These are phyloP conservation scores for Bujurquina vittata DNA, from an alignment of 2,113 vertebrate genomes.

Conservation along the genomic window DNA sequence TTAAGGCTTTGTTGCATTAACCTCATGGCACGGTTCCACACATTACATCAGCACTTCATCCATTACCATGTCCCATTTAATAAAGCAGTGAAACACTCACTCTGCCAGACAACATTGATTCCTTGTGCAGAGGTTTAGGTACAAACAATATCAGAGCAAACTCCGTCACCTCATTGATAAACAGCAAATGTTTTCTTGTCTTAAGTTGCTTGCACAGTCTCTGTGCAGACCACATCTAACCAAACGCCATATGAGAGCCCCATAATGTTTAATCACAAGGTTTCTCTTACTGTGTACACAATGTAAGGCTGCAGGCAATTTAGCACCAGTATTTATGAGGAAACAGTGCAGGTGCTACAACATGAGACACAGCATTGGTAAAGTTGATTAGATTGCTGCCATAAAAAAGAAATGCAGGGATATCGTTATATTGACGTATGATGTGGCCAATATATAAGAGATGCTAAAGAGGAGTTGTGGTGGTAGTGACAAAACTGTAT, in stretches of 20 bases:
- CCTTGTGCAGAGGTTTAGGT: conserved; percentile 31
- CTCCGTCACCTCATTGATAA: conserved; percentile 26
- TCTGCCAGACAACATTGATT: conserved; percentile 42
- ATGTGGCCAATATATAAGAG: neutral
- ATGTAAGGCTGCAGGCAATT: conserved; percentile 24
- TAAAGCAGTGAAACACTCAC: conserved; percentile 52
- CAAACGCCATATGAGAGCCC: conserved; percentile 1
- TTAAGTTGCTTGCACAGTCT: neutral
- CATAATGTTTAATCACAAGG: conserved; percentile 17
- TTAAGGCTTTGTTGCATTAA: conserved; percentile 53
- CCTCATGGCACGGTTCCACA: conserved; percentile 54
- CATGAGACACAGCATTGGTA: conserved; percentile 36
- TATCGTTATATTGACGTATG: neutral
- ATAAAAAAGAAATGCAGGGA: neutral
- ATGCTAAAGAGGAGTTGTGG: too few species aligned
- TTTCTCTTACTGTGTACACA: neutral
- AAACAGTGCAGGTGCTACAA: neutral
- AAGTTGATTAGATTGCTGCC: neutral
- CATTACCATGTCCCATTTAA: conserved; percentile 52
- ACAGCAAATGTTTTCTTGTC: neutral
- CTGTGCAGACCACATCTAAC: conserved; percentile 1
- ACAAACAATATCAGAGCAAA: conserved; percentile 21
- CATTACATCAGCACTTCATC: conserved; percentile 54
- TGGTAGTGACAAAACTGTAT: too few species aligned
- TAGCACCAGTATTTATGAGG: conserved; percentile 29